Conservation (phyloP, 2,797 vertebrate genomes). For the Myiothlypis coronata region DNA sequence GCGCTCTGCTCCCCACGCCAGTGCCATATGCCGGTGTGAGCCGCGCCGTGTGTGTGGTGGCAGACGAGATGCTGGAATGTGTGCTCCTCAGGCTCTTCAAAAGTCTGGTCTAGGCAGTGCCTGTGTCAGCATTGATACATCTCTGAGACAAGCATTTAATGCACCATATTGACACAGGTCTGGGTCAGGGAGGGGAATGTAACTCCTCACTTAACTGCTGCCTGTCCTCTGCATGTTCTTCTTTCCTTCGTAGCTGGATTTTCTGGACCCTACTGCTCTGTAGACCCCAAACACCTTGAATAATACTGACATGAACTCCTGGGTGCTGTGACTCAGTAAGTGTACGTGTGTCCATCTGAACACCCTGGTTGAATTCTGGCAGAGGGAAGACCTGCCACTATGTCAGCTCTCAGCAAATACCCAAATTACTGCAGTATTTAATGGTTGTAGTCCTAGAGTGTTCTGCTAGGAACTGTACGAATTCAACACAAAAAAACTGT, state of each 20-base stretch:
- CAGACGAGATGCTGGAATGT: not conserved
- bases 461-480: not conserved
- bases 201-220: not conserved
- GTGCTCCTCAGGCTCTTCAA: not conserved
- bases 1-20: not conserved
- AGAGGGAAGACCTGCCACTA: not conserved
- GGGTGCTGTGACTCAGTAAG: not conserved
- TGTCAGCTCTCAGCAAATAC: not conserved
- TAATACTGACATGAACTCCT: not conserved
- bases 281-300: not conserved
- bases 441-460: not conserved
- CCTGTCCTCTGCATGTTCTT: not conserved
- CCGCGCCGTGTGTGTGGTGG: not conserved
- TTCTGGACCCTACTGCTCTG: not conserved
- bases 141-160: not conserved
- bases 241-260: not conserved
- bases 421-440: not conserved
- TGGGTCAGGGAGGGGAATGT: not conserved
- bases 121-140: not conserved
- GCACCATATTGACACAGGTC: not conserved
- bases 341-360: not conserved
- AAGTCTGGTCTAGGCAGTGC: not conserved
- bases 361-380: not conserved
- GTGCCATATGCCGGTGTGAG: not conserved
- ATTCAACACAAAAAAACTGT: not conserved